Evolutionary conservation across 2,797 vertebrate genomes (phyloP), one percentile per base, ranked within the genome.

Genomic region (Pelobates cultripes): DNA sequence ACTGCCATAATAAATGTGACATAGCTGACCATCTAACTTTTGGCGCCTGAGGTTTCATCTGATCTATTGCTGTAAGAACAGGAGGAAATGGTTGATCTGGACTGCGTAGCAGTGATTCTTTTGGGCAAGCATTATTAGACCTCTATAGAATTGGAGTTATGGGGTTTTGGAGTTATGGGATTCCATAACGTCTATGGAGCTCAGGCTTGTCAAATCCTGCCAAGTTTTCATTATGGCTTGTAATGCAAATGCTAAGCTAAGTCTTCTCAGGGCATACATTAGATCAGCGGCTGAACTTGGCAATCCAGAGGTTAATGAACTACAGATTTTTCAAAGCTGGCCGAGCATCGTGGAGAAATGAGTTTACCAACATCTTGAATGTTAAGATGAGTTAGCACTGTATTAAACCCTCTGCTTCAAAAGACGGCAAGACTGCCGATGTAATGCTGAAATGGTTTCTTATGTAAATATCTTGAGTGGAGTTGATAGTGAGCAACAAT

Each of bases 1-100:
- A 13, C 63, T 73, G 42, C 43, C 43, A 43, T 69, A 75, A 75
- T 75, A 63, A 70, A 81, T 81, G 17, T 61, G 53, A 43, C 55
- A 7, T 64, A 61, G 51, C 57, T 45, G 10, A 60, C 45, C 61
- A 43, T 69, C 43, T 61, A 45, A 47, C 13, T 77, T 12, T 67
- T 68, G 41, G 41, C 7, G 71, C 53, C 44, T 57, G 43, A 45
- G 77, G 66, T 77, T 69, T 69, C 70, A 69, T 42, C 15, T 83
- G 51, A 78, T 73, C 64, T 72, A 70, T 63, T 69, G 47, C n/a
- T 43, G 5, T 51, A 40, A 68, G 12, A 7, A 47, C 14, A 53
- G 61, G 55, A n/a, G 51, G 43, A 75, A 55, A 63, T 57, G 71
- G 71, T 55, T 80, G 43, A 69, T 79, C 61, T 47, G 44, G 45